phyloP scores from a whole-genome alignment of 2,797 vertebrate genomes.

The Huso huso region DNA sequence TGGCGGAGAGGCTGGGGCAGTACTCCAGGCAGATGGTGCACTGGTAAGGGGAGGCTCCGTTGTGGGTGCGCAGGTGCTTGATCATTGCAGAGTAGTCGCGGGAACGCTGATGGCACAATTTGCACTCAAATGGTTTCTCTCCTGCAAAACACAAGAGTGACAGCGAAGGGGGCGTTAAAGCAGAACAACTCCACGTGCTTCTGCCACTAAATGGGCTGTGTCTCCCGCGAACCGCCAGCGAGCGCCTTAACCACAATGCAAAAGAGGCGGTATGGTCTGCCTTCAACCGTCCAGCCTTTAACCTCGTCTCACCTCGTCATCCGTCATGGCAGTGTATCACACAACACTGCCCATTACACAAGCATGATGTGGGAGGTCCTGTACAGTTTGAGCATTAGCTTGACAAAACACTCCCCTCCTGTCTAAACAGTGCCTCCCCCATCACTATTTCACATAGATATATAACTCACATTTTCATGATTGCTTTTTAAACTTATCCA shows the following conservation, averaged over 20 bases:
- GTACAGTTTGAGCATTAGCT: too few species aligned
- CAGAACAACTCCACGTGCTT: too few species aligned
- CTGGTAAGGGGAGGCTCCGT: conserved; percentile 95
- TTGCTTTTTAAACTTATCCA: too few species aligned
- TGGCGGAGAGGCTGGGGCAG: conserved; percentile 96
- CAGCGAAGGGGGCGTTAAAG: background rate
- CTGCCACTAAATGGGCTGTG: too few species aligned
- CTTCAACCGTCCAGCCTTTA: conserved; percentile 35
- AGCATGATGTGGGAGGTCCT: too few species aligned
- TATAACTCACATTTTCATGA: too few species aligned
- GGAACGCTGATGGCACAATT: conserved; percentile 96
- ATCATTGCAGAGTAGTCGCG: conserved; percentile 98
- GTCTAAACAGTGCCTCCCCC: too few species aligned
- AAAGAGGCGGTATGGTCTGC: conserved; percentile 7
- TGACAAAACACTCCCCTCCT: too few species aligned
- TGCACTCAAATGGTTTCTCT: conserved; percentile 98
- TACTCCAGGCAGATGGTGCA: conserved; percentile 98
- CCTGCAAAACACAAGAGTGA: conserved; percentile 51
- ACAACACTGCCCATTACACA: too few species aligned
- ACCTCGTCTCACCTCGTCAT: too few species aligned
- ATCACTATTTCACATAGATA: too few species aligned
- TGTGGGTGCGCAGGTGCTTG: conserved; percentile 97
- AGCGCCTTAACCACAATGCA: background rate
- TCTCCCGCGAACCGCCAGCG: background rate
- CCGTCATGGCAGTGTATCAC: too few species aligned